Conservation (phyloP, 1,140 invertebrate species). For the Drosophila tsacasi region DNA sequence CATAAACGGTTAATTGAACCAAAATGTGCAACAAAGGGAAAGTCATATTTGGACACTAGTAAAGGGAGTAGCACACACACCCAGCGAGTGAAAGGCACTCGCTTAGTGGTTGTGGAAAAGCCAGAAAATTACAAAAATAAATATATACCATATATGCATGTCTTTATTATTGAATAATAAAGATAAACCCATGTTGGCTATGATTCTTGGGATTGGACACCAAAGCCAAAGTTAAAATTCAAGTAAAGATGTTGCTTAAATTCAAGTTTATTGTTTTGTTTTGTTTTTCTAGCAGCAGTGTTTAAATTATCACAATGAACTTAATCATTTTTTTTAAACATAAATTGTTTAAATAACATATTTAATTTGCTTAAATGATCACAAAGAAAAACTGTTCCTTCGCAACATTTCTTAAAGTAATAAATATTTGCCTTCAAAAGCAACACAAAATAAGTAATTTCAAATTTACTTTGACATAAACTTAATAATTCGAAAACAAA, state of each 20-base stretch:
- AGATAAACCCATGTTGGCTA: neutral
- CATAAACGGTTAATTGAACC: slow-evolving; percentile 49
- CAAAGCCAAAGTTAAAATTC: neutral
- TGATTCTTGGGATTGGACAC: no score
- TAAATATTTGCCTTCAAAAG: neutral
- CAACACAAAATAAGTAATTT: neutral
- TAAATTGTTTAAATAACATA: neutral
- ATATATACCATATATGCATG: neutral
- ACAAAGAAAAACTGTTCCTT: no score
- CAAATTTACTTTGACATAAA: no score
- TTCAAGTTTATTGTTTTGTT: neutral
- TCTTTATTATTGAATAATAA: neutral
- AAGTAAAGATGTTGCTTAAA: neutral
- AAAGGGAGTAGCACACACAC: slow-evolving; percentile 4
- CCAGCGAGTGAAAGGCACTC: slow-evolving; percentile 31
- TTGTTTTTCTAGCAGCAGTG: neutral
- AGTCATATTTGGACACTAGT: slow-evolving; percentile 21
- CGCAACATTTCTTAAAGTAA: neutral
- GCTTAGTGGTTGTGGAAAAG: slow-evolving; percentile 27
- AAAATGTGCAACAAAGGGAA: slow-evolving; percentile 50
- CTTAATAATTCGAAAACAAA: neutral
- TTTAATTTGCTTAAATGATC: no score
- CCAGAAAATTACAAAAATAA: slow-evolving; percentile 16
- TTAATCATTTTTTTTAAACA: fast-evolving
- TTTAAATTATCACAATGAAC: no score